Percentiles rank a stretch among this genome's conserved stretches.
Conservation (phyloP, 2,113 vertebrate genomes). For the Nothoprocta perdicaria region DNA sequence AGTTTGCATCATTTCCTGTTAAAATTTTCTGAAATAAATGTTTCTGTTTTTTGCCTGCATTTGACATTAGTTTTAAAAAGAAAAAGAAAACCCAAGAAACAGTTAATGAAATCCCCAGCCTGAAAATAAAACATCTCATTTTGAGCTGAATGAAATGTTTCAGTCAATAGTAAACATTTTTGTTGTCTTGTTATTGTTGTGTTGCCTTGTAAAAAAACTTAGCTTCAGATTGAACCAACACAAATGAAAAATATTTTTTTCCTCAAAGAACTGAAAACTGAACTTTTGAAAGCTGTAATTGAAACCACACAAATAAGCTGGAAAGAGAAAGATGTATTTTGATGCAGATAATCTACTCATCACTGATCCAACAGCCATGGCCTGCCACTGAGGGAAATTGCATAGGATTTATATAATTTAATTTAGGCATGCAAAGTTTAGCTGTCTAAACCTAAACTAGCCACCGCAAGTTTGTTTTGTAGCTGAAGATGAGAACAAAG, state of each 20-base stretch:
- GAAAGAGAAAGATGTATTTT: constrained; percentile 2
- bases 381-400: neutral
- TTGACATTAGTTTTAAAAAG: constrained; percentile 8
- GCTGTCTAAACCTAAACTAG: neutral
- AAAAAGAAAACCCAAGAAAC: constrained; percentile 1
- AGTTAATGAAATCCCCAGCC: neutral
- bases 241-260: constrained; percentile 30
- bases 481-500: neutral
- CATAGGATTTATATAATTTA: neutral
- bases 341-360: neutral
- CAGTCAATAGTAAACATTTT: constrained; percentile 48
- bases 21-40: neutral
- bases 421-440: neutral
- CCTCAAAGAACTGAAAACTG: constrained; percentile 24
- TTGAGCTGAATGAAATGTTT: constrained; percentile 43
- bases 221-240: constrained; percentile 49
- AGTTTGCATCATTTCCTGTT: neutral
- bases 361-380: accelerated
- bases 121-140: constrained; percentile 30
- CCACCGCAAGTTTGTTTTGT: neutral
- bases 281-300: constrained; percentile 46
- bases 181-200: constrained; percentile 47
- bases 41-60: neutral
- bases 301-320: constrained; percentile 30
- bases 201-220: constrained; percentile 10